These are phyloP conservation scores for Muraenolepis orangiensis DNA, from an alignment of 2,797 vertebrate genomes.

Conservation along the genomic window DNA sequence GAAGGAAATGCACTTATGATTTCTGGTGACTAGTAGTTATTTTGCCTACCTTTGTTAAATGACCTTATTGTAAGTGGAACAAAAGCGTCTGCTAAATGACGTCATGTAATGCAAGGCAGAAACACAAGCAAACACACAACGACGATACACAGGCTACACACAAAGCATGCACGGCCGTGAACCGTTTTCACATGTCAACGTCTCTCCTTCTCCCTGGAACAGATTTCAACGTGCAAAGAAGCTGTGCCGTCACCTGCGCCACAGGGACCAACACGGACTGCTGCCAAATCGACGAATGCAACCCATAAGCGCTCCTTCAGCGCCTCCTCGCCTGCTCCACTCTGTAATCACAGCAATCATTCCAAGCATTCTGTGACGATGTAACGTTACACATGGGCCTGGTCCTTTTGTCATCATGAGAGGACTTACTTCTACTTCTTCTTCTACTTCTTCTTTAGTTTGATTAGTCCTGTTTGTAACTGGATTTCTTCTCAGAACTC, in stretches of 20 bases:
- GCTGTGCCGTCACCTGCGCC: conserved; percentile 48
- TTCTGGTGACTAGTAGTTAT: too few species aligned
- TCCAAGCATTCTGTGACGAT: background rate
- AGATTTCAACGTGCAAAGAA: conserved; percentile 18
- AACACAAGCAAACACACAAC: background rate
- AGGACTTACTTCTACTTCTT: background rate
- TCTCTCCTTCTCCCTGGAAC: background rate
- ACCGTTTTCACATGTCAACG: background rate
- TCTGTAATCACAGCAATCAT: background rate
- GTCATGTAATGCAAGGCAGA: too few species aligned
- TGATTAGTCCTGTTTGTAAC: conserved; percentile 7
- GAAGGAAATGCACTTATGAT: too few species aligned
- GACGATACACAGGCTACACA: background rate
- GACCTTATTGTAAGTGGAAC: too few species aligned
- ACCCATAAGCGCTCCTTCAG: background rate
- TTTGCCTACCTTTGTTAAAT: too few species aligned
- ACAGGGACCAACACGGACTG: conserved; percentile 23
- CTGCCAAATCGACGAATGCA: conserved; percentile 41
- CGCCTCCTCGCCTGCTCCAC: background rate
- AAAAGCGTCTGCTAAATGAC: too few species aligned
- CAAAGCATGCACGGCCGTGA: background rate
- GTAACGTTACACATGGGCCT: background rate
- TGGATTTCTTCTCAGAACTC: background rate
- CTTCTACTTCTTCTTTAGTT: background rate
- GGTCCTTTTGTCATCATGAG: background rate